phyloP scores from a whole-genome alignment of 2,797 vertebrate species.

The Nyctalus aviator region DNA sequence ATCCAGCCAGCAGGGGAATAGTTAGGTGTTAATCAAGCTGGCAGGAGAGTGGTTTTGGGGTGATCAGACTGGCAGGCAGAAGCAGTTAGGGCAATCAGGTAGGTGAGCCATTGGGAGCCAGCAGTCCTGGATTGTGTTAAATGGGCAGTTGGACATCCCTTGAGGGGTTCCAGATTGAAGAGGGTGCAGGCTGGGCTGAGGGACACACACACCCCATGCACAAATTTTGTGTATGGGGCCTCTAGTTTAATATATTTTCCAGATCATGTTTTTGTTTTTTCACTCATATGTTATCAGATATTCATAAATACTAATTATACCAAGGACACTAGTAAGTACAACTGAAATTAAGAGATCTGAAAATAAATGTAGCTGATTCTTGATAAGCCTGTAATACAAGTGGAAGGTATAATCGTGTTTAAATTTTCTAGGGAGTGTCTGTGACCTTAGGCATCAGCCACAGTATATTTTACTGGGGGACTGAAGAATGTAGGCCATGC shows the following conservation, averaged over 20 bases:
- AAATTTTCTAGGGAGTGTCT: not conserved
- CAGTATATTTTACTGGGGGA: not conserved
- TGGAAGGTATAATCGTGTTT: not conserved
- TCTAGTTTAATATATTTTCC: conserved; percentile 3
- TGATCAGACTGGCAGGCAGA: too few species aligned
- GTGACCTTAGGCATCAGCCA: not conserved
- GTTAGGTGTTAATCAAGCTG: too few species aligned
- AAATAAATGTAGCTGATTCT: not conserved
- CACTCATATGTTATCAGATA: not conserved
- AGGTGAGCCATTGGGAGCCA: too few species aligned
- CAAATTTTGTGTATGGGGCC: too few species aligned
- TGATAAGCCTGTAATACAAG: not conserved
- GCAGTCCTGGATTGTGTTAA: too few species aligned
- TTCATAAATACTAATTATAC: conserved; percentile 8
- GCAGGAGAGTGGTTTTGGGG: too few species aligned
- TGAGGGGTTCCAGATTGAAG: too few species aligned
- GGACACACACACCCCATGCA: too few species aligned
- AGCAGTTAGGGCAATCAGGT: too few species aligned
- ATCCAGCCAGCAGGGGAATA: too few species aligned
- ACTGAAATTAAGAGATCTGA: not conserved
- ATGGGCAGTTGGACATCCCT: too few species aligned
- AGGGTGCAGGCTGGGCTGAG: too few species aligned
- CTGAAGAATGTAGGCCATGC: not conserved
- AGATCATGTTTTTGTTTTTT: not conserved
- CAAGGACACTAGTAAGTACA: not conserved